Evolutionary conservation across 1,140 invertebrate genomes (phyloP), one percentile per base, ranked within the genome.

Genomic region (Papilio glaucus): DNA sequence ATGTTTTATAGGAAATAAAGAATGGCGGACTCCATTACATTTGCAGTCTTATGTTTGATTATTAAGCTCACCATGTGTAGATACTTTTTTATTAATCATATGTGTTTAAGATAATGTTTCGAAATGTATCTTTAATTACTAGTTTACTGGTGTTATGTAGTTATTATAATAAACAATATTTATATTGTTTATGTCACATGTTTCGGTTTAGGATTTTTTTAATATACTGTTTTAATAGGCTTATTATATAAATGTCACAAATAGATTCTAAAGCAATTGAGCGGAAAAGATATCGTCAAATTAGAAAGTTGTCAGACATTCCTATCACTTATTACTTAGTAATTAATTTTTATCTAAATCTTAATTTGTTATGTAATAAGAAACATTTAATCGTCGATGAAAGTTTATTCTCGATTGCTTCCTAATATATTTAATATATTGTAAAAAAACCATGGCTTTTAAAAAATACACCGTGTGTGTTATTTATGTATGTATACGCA

Each of bases 291-390:
- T 12, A 57, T 57, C 1, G 1, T 53, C 24, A 57, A 26, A 12
- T 57, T 57, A 57, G 49, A 57, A 57, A 57, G 49, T 57, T 57
- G 49, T 24, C 49, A 45, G 15, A 45, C 42, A 10, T n/a, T n/a
- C n/a, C n/a, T 57, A 57, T 57, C 49, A 21, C 21, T 24, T 57
- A 24, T 57, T 57, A 24, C 21, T 13, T 3, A 33, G 18, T 12
- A 12, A 57, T 49, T 13, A 57, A 18, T 57, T 57, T 10, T 6
- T 24, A 57, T 26, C 21, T n/a, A 57, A 57, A 24, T 57, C 21
- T 49, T 49, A 49, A 10, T 21, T 49, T 49, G 18, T 49, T 49
- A 49, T 10, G 45, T 49, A 49, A 49, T 49, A 49, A 9, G 18
- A 49, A 49, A 49, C 21, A 49, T 49, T 49, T 21, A 21, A 49